These are phyloP conservation scores for Acromyrmex heyeri DNA, from an alignment of 1,140 invertebrate genomes.

Conservation along the genomic window DNA sequence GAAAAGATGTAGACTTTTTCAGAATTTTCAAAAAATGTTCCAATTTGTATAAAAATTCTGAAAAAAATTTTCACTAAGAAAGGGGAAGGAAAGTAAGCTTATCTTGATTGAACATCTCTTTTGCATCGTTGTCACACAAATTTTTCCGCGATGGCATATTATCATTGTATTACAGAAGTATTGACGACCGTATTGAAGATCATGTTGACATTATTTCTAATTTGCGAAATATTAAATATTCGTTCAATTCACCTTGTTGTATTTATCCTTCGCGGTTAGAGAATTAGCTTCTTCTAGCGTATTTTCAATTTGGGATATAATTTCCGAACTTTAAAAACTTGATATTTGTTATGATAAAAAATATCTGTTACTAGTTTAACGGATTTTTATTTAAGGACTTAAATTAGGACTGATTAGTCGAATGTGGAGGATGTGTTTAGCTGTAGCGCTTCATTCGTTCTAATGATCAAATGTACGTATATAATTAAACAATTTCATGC, in stretches of 20 bases:
- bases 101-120: conserved; percentile 23
- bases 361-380: conserved; percentile 11
- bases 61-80: too few species aligned
- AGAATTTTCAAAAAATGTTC: too few species aligned
- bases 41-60: too few species aligned
- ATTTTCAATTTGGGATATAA: conserved; percentile 16
- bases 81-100: neutral
- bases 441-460: conserved; percentile 3
- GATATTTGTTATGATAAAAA: neutral
- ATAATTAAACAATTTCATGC: conserved; percentile 21
- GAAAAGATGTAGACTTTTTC: too few species aligned
- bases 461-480: conserved; percentile 14
- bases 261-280: neutral
- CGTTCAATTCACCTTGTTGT: neutral
- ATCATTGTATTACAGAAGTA: neutral
- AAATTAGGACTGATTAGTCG: conserved; percentile 15
- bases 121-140: neutral
- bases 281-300: neutral
- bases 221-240: neutral
- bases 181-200: neutral
- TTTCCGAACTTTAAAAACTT: neutral
- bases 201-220: neutral
- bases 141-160: neutral
- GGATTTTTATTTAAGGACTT: conserved; percentile 24
- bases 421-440: conserved; percentile 19